Conservation (phyloP, 1,140 invertebrate species). For the Diprion similis region DNA sequence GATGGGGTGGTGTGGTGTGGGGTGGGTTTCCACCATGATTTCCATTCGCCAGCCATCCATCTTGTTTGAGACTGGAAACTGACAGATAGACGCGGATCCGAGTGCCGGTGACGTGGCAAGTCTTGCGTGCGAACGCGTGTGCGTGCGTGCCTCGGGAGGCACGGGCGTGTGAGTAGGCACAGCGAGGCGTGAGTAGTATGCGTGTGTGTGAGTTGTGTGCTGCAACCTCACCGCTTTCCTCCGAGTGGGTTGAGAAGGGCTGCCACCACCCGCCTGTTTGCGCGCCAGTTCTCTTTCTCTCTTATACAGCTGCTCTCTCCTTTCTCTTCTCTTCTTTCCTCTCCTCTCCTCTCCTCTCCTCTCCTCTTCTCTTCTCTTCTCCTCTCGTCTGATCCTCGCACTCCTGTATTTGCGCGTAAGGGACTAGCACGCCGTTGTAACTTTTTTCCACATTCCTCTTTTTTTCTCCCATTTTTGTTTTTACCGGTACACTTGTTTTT, state of each 20-base stretch:
- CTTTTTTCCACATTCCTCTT: too few species aligned
- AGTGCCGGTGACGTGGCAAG: slow-evolving; percentile 62
- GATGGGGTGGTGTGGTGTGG: slow-evolving; percentile 33
- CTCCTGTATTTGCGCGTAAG: background rate
- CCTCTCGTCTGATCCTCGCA: background rate
- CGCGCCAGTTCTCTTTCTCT: background rate
- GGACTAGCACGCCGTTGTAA: background rate
- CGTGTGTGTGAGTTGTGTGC: background rate
- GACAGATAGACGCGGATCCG: slow-evolving; percentile 63
- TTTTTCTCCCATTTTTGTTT: too few species aligned
- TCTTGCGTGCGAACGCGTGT: slow-evolving; percentile 44
- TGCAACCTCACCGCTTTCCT: background rate
- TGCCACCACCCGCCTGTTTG: background rate
- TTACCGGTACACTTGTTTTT: too few species aligned
- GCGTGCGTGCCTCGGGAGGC: slow-evolving; percentile 12
- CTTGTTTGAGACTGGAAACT: slow-evolving; percentile 65
- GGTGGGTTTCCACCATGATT: slow-evolving; percentile 61
- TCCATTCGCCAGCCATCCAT: slow-evolving; percentile 65
- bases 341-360: background rate
- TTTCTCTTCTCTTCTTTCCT: background rate
- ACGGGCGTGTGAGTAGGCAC: background rate
- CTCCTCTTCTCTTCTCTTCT: too few species aligned
- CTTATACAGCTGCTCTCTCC: too few species aligned
- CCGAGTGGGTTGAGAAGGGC: slow-evolving; percentile 2
- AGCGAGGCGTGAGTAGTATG: background rate